phyloP scores from a whole-genome alignment of 2,797 vertebrate species.

The Sebastes matsubarae region DNA sequence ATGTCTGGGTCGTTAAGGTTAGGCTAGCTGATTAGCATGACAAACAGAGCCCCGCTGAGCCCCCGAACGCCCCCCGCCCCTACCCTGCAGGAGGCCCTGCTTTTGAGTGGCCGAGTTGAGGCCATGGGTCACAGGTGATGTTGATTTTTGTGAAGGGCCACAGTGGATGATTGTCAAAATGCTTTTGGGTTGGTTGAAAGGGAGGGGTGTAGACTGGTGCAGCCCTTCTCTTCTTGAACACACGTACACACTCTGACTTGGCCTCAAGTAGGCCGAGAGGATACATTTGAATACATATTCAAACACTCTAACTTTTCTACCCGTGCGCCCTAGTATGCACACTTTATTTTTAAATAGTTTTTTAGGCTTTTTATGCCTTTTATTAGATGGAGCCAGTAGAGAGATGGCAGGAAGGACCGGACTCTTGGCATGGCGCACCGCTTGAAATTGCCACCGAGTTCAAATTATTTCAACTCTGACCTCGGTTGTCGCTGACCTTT shows the following conservation, averaged over 20 bases:
- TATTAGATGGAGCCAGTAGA: background rate
- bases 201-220: constrained; percentile 38
- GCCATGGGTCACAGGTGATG: constrained; percentile 81
- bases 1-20: constrained; percentile 82
- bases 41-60: constrained; percentile 59
- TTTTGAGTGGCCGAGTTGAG: constrained; percentile 61
- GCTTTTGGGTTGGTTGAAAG: constrained; percentile 53
- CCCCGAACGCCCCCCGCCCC: background rate
- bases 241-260: constrained; percentile 15
- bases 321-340: background rate
- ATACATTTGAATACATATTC: constrained; percentile 28
- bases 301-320: constrained; percentile 19
- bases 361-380: background rate
- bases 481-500: no score
- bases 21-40: constrained; percentile 83
- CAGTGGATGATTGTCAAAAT: constrained; percentile 73
- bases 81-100: constrained; percentile 48
- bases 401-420: background rate
- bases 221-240: constrained; percentile 33
- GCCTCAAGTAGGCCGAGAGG: constrained; percentile 13
- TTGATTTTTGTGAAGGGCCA: constrained; percentile 79
- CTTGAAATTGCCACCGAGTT: no score
- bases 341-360: background rate
- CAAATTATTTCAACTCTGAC: no score
- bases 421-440: no score